These are phyloP conservation scores for Samia ricini DNA, from an alignment of 1,140 invertebrate genomes.

Conservation along the genomic window DNA sequence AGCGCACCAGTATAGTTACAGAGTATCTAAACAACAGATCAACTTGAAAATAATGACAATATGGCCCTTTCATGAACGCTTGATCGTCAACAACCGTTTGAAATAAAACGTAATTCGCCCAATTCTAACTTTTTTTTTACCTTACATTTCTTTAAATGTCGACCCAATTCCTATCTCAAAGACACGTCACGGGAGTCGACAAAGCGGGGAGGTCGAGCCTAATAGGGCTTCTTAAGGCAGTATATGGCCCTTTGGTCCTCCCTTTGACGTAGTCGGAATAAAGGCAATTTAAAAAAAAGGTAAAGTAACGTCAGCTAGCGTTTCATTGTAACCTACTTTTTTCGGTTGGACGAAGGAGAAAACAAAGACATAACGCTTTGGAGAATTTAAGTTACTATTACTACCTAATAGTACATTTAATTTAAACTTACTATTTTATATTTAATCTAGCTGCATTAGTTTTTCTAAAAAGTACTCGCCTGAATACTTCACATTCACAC, in stretches of 20 bases:
- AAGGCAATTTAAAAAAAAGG: conserved; percentile 58
- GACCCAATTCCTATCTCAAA: conserved; percentile 68
- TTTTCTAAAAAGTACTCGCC: too few species aligned
- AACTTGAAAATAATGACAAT: background rate
- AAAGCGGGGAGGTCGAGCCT: conserved; percentile 61
- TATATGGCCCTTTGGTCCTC: conserved; percentile 32
- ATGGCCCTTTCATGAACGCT: background rate
- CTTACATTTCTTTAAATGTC: conserved; percentile 53
- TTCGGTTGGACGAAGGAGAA: background rate
- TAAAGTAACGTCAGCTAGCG: conserved; percentile 14
- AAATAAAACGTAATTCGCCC: background rate
- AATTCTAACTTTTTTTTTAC: conserved; percentile 1
- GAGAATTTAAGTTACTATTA: background rate
- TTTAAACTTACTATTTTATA: too few species aligned
- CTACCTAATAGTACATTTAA: too few species aligned
- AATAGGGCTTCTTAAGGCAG: conserved; percentile 58
- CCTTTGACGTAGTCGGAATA: conserved; percentile 55
- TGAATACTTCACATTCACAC: too few species aligned
- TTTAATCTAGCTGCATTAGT: too few species aligned
- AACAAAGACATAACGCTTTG: background rate
- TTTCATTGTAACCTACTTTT: conserved; percentile 11
- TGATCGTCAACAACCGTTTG: conserved; percentile 9
- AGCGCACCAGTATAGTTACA: background rate
- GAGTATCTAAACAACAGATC: background rate
- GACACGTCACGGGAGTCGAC: conserved; percentile 49